These are phyloP conservation scores for Sminthurides aquaticus DNA, from an alignment of 2,888 invertebrate species.

Conservation along the genomic window DNA sequence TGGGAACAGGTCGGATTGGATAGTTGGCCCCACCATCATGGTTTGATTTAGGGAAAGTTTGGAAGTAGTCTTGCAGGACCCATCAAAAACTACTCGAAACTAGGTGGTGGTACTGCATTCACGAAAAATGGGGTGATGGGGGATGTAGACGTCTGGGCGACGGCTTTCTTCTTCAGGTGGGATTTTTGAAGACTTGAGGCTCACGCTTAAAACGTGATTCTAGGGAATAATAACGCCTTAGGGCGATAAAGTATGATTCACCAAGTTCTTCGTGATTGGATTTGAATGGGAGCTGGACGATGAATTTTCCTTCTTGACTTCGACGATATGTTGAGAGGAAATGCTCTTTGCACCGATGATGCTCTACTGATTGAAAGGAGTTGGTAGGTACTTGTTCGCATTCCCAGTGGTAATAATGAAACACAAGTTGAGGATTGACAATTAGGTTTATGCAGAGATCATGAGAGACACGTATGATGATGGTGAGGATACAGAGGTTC, in stretches of 20 bases:
- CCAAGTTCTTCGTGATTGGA: conserved; percentile 24
- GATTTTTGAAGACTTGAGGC: conserved; percentile 14
- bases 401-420: too few species aligned
- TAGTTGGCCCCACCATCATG: conserved; percentile 42
- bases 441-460: too few species aligned
- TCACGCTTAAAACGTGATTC: conserved; percentile 33
- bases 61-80: conserved; percentile 40
- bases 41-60: conserved; percentile 43
- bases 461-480: too few species aligned
- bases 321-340: conserved; percentile 9
- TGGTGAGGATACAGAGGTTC: too few species aligned
- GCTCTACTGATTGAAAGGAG: conserved; percentile 10
- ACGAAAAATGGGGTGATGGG: conserved; percentile 43
- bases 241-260: conserved; percentile 27
- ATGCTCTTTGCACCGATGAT: conserved; percentile 24
- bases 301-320: conserved; percentile 19
- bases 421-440: too few species aligned
- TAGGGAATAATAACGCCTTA: conserved; percentile 32
- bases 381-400: conserved; percentile 13
- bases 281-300: conserved; percentile 24
- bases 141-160: conserved; percentile 34
- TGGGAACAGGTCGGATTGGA: conserved; percentile 43
- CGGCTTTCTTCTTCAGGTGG: conserved; percentile 12
- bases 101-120: conserved; percentile 43
- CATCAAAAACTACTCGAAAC: conserved; percentile 45